Percentiles rank a stretch among this genome's conserved stretches.
Conservation (phyloP, 1,140 invertebrate species). For the Zaprionus capensis region DNA sequence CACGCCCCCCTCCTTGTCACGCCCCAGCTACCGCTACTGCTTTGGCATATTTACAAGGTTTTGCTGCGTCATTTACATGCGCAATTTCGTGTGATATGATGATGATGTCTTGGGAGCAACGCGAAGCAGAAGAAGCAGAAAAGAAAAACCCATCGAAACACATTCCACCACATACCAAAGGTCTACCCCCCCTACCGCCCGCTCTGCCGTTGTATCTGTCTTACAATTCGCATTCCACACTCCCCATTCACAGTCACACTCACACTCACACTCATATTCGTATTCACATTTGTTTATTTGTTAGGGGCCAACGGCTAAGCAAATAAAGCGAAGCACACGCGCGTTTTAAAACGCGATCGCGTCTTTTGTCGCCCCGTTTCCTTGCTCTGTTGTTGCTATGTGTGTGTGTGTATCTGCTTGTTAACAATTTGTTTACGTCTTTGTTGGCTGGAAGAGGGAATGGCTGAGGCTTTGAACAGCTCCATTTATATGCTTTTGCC, state of each 20-base stretch:
- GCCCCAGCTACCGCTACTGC: not conserved
- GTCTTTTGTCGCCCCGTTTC: constrained; percentile 25
- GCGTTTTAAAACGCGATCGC: constrained; percentile 49
- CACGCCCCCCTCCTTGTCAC: not conserved
- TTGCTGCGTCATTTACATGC: not conserved
- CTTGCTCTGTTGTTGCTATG: not conserved
- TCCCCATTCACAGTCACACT: constrained; percentile 11
- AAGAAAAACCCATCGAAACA: constrained; percentile 19
- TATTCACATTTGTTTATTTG: constrained; percentile 38
- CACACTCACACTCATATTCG: constrained; percentile 5
- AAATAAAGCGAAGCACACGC: constrained; percentile 22
- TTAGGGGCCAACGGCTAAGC: constrained; percentile 17
- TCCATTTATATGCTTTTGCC: not conserved
- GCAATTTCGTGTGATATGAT: constrained; percentile 2
- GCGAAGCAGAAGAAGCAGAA: not conserved
- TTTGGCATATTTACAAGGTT: not conserved
- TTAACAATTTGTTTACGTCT: constrained; percentile 32
- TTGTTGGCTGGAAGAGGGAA: not conserved
- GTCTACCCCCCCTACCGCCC: too few species aligned
- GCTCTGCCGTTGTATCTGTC: not conserved
- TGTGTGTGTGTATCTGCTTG: constrained; percentile 6
- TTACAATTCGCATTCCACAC: constrained; percentile 13
- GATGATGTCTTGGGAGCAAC: not conserved
- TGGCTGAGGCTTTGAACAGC: constrained; percentile 8
- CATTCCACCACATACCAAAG: constrained; percentile 1